Percentiles rank a stretch among this genome's conserved stretches.
phyloP scores from a whole-genome alignment of 2,888 invertebrate genomes.

The Caenorhabditis drosophilae region DNA sequence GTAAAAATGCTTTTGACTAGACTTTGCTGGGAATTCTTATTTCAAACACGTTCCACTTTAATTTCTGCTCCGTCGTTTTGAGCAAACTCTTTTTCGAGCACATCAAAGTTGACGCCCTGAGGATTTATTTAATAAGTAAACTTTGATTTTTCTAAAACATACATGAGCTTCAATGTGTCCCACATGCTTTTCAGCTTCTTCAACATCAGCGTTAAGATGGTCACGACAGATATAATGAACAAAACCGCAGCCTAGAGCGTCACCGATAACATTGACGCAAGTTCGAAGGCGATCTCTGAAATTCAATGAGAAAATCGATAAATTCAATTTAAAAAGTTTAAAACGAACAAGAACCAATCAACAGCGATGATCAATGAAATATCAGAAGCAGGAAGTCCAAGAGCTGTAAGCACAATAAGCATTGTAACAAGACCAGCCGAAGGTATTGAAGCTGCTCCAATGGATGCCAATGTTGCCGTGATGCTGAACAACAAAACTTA shows the following conservation, averaged over 20 bases:
- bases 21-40: too few species aligned
- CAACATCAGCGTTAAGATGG: slow-evolving; percentile 37
- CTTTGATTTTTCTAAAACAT: too few species aligned
- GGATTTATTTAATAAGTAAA: too few species aligned
- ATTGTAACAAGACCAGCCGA: slow-evolving; percentile 68
- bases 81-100: slow-evolving; percentile 23
- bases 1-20: too few species aligned
- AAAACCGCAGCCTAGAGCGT: slow-evolving; percentile 89
- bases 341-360: slow-evolving; percentile 72
- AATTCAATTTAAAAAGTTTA: neutral
- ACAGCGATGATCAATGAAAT: slow-evolving; percentile 72
- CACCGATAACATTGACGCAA: slow-evolving; percentile 88
- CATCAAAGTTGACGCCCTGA: slow-evolving; percentile 35
- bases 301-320: slow-evolving; percentile 3
- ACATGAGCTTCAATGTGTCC: too few species aligned
- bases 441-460: slow-evolving; percentile 90
- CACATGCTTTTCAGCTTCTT: slow-evolving; percentile 26
- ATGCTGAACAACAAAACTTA: too few species aligned
- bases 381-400: slow-evolving; percentile 71
- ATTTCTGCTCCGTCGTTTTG: slow-evolving; percentile 12
- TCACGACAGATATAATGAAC: slow-evolving; percentile 73
- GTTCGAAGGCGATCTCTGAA: slow-evolving; percentile 77
- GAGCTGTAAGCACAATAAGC: slow-evolving; percentile 71
- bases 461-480: slow-evolving; percentile 93
- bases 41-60: too few species aligned